These are phyloP conservation scores for Drosophila ustulata DNA, from an alignment of 2,888 invertebrate species.

Conservation along the genomic window DNA sequence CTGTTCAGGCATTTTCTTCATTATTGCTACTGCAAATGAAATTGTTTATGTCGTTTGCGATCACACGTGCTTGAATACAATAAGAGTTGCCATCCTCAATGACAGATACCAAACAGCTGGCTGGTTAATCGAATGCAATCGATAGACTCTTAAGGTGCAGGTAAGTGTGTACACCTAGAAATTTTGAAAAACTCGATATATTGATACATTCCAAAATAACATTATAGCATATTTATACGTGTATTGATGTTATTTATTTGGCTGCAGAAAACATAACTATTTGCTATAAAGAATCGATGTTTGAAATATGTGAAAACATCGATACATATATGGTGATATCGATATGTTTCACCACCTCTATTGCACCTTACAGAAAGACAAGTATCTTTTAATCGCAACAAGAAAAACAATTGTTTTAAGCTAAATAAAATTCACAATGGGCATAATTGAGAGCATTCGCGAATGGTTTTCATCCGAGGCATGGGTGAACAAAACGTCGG, in stretches of 20 bases:
- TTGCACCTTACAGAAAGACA: conserved; percentile 21
- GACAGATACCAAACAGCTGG: not conserved
- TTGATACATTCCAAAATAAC: too few species aligned
- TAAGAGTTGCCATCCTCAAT: conserved; percentile 16
- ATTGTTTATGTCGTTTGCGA: conserved; percentile 40
- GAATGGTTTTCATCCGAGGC: conserved; percentile 94
- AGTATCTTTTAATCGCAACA: conserved; percentile 30
- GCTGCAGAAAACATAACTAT: too few species aligned
- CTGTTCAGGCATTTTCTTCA: conserved; percentile 58
- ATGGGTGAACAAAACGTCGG: conserved; percentile 93
- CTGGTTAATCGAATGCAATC: conserved; percentile 18
- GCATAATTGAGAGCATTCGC: conserved; percentile 91
- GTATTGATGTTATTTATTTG: too few species aligned
- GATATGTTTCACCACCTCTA: not conserved
- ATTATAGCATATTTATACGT: too few species aligned
- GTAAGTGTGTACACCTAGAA: too few species aligned
- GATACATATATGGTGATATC: too few species aligned
- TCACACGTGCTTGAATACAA: conserved; percentile 42
- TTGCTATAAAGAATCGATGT: too few species aligned
- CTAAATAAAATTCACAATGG: conserved; percentile 83
- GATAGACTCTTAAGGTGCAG: conserved; percentile 11
- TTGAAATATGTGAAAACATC: too few species aligned
- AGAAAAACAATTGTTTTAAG: conserved; percentile 23
- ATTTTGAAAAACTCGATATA: too few species aligned
- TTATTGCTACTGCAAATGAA: conserved; percentile 23